These are phyloP conservation scores for Tor tambroides DNA, from an alignment of 2,113 vertebrate species.

Conservation along the genomic window DNA sequence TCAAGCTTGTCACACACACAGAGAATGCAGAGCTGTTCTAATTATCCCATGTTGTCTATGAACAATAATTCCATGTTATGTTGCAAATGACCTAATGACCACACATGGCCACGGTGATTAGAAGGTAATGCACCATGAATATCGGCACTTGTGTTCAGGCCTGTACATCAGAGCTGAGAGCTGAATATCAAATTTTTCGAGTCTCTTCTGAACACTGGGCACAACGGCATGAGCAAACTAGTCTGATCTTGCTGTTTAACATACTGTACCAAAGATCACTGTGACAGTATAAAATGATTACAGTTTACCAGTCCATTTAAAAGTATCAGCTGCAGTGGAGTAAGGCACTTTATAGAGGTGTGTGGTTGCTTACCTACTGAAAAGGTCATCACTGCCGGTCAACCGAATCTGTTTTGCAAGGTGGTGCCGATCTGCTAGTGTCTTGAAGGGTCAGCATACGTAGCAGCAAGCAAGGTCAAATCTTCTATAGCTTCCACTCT, in stretches of 20 bases:
- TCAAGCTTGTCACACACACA: background rate
- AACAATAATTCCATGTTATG: conserved; percentile 23
- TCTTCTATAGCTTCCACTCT: too few relatives aligned
- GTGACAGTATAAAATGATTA: too few relatives aligned
- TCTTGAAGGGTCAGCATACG: too few relatives aligned
- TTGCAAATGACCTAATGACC: background rate
- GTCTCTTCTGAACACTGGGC: background rate
- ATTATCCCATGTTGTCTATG: conserved; percentile 11
- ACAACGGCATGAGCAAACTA: background rate
- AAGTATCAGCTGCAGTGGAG: too few relatives aligned
- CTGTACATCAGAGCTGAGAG: conserved; percentile 10
- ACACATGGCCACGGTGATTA: background rate
- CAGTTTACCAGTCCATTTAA: too few relatives aligned
- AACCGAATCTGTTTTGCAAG: too few relatives aligned
- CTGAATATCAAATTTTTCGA: background rate
- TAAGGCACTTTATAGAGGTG: too few relatives aligned
- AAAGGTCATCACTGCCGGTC: too few relatives aligned
- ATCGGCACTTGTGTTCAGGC: background rate
- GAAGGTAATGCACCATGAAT: conserved; percentile 7
- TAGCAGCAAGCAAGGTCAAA: too few relatives aligned
- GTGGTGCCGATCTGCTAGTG: too few relatives aligned
- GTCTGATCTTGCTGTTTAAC: background rate
- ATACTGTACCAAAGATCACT: background rate
- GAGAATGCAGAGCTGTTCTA: background rate
- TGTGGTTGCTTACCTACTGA: too few relatives aligned